phyloP scores from a whole-genome alignment of 2,888 invertebrate species.

The Plebejus melissa region DNA sequence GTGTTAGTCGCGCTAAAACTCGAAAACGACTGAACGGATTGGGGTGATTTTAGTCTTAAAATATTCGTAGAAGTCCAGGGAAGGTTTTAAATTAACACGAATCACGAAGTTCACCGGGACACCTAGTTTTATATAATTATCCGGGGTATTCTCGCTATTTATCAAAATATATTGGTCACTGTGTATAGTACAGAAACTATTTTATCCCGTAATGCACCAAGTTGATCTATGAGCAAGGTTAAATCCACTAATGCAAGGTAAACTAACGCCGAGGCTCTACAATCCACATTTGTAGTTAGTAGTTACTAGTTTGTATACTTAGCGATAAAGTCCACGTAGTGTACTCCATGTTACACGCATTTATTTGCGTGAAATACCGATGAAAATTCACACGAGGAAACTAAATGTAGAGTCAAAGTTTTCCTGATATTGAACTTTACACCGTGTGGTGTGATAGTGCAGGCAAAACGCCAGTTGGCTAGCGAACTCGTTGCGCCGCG shows the following conservation, averaged over 20 bases:
- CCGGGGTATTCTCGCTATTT: background rate
- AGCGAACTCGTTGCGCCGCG: constrained; percentile 52
- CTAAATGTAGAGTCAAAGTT: constrained; percentile 35
- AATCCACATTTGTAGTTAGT: background rate
- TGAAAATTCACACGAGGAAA: constrained; percentile 27
- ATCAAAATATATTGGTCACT: background rate
- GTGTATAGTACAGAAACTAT: no score
- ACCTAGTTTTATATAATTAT: background rate
- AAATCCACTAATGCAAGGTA: background rate
- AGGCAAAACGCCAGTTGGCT: constrained; percentile 76
- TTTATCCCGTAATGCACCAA: background rate
- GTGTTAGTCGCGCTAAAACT: no score
- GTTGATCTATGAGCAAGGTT: background rate
- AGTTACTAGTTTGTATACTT: background rate
- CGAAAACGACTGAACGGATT: no score
- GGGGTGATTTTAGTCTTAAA: no score
- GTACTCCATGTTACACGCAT: background rate
- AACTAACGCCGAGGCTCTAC: background rate
- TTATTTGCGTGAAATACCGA: background rate
- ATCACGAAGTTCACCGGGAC: no score
- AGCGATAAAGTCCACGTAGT: no score
- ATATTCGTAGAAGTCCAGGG: no score
- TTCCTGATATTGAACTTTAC: constrained; percentile 65
- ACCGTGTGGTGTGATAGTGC: constrained; percentile 51
- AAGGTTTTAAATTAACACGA: no score